Percentiles rank a stretch among this genome's conserved stretches.
These are phyloP conservation scores for Platichthys flesus DNA, from an alignment of 2,113 vertebrate species.

Conservation along the genomic window DNA sequence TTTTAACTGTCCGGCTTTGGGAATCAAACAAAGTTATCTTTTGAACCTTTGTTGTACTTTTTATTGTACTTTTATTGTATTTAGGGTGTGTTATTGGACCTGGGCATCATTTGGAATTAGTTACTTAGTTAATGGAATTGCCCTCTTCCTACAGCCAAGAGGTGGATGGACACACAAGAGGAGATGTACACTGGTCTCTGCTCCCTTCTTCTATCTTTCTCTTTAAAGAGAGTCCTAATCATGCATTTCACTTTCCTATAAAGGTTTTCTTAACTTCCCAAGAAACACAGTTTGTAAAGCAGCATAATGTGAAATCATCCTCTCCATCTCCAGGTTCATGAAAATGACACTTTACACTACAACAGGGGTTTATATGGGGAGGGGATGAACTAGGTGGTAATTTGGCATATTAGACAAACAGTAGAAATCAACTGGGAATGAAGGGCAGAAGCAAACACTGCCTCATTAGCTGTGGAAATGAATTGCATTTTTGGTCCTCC, in stretches of 20 bases:
- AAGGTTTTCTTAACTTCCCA: too few relatives aligned
- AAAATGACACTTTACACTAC: background rate
- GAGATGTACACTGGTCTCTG: slow-evolving; percentile 9
- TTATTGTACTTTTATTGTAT: slow-evolving; percentile 48
- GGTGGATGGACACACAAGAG: slow-evolving; percentile 35
- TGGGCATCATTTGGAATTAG: slow-evolving; percentile 39
- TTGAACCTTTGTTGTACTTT: background rate
- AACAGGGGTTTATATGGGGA: background rate
- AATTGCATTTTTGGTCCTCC: background rate
- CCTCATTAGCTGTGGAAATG: background rate
- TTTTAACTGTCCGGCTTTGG: background rate
- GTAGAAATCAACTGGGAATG: background rate
- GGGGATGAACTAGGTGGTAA: too few relatives aligned
- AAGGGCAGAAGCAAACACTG: background rate
- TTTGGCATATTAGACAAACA: too few relatives aligned
- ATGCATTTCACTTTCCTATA: background rate
- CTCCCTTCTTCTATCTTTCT: slow-evolving; percentile 13
- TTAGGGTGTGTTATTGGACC: slow-evolving; percentile 35
- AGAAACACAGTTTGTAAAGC: too few relatives aligned
- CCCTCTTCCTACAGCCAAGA: slow-evolving; percentile 28
- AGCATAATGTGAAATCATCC: background rate
- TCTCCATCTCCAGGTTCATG: background rate
- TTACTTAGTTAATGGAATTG: slow-evolving; percentile 48
- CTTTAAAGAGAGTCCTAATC: slow-evolving; percentile 37
- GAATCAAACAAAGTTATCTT: background rate